Base-by-base conservation (phyloP, 2,797 vertebrate genomes). In the Enoplosus armatus region DNA sequence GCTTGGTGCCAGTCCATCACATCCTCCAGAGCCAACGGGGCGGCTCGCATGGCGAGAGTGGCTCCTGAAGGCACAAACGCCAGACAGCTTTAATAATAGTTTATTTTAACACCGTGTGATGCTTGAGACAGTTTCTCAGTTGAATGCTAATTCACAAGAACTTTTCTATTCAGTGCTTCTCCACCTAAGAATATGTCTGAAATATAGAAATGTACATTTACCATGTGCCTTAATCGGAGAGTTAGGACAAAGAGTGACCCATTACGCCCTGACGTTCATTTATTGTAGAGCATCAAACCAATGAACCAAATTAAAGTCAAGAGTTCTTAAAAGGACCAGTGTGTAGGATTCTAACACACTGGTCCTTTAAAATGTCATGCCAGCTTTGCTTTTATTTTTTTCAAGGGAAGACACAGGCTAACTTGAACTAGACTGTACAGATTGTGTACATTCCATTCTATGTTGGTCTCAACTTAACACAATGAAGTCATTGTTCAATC, bases 1-100 rank as follows among this genome's bases (percentile, higher is more conserved):
- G 98, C 97, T 91, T 99, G 98, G 86, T 97, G 97, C 98, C 98
- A 99, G 80, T 99, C 98, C 80, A 97, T 96, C 86, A 94, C 67
- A 3, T 99, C 98, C 77, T 99, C 98, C 88, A 98, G 76, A 47
- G 97, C 95, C 89, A 99, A 80, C 0, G 98, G 98, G 74, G 98
- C 96, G 0, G 97, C 97, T 75, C 98, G 95, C 98, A 99, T 99
- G 91, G 97, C 98, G 84, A 99, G 92, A 0, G 98, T 99, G 69
- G 97, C 98, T 86, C 98, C 98, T 99, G 84, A 29, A 60, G 48
- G 15, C 48, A 64, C 8, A 74, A 14, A 64, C 8, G 26, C 3
- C 26, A 47, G 3, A 55, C 0, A 11, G 22, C 1, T 6, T 33
- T 16, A 62, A 24, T 29, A 20, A 48, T 16, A 2, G 41, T 35